A percentile compares a stretch with the other conserved stretches of the same genome.
phyloP scores from a whole-genome alignment of 2,888 invertebrate species.

The Anaspis maculata region DNA sequence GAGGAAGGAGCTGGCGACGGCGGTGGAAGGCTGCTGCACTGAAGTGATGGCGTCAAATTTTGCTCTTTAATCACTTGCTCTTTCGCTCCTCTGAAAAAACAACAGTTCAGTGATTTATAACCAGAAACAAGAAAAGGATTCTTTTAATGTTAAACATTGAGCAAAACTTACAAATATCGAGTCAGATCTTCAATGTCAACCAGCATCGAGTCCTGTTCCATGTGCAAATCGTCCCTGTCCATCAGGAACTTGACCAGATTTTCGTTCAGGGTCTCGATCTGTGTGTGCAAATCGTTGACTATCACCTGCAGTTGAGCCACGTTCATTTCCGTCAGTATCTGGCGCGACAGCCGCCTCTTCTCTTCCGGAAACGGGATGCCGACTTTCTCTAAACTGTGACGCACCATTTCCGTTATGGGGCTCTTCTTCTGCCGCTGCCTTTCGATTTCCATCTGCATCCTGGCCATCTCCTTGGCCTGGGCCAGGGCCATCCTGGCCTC shows the following conservation, averaged over 20 bases:
- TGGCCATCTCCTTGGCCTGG: slow-evolving; percentile 86
- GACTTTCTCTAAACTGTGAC: slow-evolving; percentile 71
- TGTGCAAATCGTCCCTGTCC: slow-evolving; percentile 91
- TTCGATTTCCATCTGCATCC: slow-evolving; percentile 79
- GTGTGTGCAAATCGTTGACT: slow-evolving; percentile 88
- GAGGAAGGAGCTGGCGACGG: slow-evolving; percentile 38
- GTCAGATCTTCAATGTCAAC: slow-evolving; percentile 96
- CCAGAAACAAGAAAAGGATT: slow-evolving; percentile 6
- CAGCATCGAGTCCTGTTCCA: slow-evolving; percentile 96
- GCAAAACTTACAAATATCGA: slow-evolving; percentile 66
- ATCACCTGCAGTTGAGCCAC: slow-evolving; percentile 89
- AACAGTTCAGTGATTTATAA: no score
- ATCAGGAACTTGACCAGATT: slow-evolving; percentile 80
- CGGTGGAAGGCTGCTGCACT: slow-evolving; percentile 37
- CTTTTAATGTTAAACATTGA: background rate
- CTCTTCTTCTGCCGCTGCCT: slow-evolving; percentile 64
- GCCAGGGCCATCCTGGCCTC: slow-evolving; percentile 82
- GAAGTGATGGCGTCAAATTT: slow-evolving; percentile 20
- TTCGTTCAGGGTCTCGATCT: slow-evolving; percentile 89
- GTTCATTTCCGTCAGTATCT: slow-evolving; percentile 86
- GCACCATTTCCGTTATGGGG: slow-evolving; percentile 80
- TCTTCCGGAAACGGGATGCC: slow-evolving; percentile 77
- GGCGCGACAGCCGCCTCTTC: slow-evolving; percentile 72
- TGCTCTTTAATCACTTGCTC: slow-evolving; percentile 45
- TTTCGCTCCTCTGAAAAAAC: slow-evolving; percentile 44